Percentiles rank a stretch among this genome's conserved stretches.
These are phyloP conservation scores for Sesamia nonagrioides DNA, from an alignment of 1,140 invertebrate species.

Conservation along the genomic window DNA sequence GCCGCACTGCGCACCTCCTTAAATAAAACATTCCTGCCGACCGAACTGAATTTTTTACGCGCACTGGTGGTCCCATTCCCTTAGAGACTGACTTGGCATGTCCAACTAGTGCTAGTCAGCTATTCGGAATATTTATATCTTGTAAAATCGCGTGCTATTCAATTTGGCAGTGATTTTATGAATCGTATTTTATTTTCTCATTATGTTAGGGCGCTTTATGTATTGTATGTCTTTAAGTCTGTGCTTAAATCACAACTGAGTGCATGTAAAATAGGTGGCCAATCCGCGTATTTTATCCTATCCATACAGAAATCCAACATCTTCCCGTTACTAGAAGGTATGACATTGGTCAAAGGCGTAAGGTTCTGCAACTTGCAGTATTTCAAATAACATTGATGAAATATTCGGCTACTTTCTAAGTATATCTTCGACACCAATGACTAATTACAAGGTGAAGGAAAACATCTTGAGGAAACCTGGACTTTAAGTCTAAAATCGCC, in stretches of 20 bases:
- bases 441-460: too few relatives aligned
- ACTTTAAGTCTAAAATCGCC: too few relatives aligned
- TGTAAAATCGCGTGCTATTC: constrained; percentile 16
- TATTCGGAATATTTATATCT: constrained; percentile 38
- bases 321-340: constrained; percentile 77
- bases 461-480: too few relatives aligned
- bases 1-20: constrained; percentile 66
- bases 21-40: constrained; percentile 70
- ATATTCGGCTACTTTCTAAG: constrained; percentile 81
- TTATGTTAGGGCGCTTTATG: too few relatives aligned
- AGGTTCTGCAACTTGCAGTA: constrained; percentile 85
- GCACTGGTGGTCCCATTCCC: constrained; percentile 48
- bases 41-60: constrained; percentile 70
- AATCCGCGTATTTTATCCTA: constrained; percentile 90
- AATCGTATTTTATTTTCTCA: too few relatives aligned
- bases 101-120: constrained; percentile 26
- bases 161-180: constrained; percentile 33
- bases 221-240: too few relatives aligned
- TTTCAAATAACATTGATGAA: constrained; percentile 84
- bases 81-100: constrained; percentile 45
- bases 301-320: constrained; percentile 90
- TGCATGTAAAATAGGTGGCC: constrained; percentile 90
- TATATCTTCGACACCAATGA: too few relatives aligned
- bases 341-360: constrained; percentile 76
- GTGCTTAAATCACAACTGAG: constrained; percentile 89